Evolutionary conservation across 2,888 invertebrate species (phyloP).

Genomic region (Keiferia lycopersicella): DNA sequence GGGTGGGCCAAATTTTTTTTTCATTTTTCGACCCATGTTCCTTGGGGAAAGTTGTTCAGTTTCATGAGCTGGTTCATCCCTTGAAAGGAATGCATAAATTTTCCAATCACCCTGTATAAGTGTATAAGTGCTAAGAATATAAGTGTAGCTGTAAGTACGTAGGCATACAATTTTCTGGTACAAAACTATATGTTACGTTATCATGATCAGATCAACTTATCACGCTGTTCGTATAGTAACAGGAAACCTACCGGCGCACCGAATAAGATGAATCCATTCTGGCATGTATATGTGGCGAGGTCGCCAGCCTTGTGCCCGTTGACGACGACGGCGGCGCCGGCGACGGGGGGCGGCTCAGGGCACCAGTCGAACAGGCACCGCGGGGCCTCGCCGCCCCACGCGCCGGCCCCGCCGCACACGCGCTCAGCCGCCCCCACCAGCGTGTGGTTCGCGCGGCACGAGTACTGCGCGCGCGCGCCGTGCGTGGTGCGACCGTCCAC

Average conservation of each 20-base stretch:
- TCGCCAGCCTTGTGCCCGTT: conserved; percentile 90
- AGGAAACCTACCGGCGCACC: conserved; percentile 86
- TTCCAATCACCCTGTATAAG: too few species aligned
- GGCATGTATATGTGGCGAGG: conserved; percentile 89
- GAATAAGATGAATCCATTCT: conserved; percentile 91
- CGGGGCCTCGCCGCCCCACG: conserved; percentile 90
- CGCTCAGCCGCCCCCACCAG: conserved; percentile 87
- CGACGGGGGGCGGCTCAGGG: conserved; percentile 89
- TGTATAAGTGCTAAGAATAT: too few species aligned
- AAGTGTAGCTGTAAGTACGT: too few species aligned
- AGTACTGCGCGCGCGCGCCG: conserved; percentile 88
- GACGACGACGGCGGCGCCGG: conserved; percentile 87
- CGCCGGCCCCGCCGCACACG: conserved; percentile 86
- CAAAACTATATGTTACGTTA: too few species aligned
- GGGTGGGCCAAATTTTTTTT: too few species aligned
- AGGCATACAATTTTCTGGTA: too few species aligned
- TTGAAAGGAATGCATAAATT: too few species aligned
- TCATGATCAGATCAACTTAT: too few species aligned
- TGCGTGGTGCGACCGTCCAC: conserved; percentile 88
- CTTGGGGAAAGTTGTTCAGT: too few species aligned
- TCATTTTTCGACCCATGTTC: too few species aligned
- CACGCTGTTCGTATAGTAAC: too few species aligned
- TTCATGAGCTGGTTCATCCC: too few species aligned
- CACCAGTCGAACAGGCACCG: conserved; percentile 94
- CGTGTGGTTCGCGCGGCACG: conserved; percentile 92